Conservation (phyloP, 1,140 invertebrate genomes). For the Ruditapes philippinarum region DNA sequence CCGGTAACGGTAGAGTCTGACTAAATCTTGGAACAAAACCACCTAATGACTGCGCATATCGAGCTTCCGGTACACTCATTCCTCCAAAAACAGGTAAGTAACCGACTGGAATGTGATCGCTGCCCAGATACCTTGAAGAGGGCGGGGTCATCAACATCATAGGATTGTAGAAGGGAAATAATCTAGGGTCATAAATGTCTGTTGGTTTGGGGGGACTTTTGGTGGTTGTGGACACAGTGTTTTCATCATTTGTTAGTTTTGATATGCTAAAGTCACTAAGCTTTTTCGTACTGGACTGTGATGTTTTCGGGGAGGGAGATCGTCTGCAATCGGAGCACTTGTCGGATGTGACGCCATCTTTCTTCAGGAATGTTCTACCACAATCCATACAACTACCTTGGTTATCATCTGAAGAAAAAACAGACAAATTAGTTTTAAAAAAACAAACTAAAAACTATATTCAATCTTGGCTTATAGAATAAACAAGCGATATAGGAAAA, state of each 20-base stretch:
- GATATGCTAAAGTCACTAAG: conserved; percentile 66
- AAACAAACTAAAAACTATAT: too few species aligned
- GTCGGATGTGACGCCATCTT: conserved; percentile 14
- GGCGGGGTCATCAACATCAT: conserved; percentile 41
- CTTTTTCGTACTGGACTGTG: not conserved
- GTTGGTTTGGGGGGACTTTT: not conserved
- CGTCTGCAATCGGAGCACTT: conserved; percentile 51
- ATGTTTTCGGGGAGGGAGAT: conserved; percentile 13
- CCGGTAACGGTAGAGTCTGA: conserved; percentile 17
- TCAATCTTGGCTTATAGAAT: too few species aligned
- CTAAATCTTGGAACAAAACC: conserved; percentile 33
- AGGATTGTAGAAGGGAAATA: conserved; percentile 51
- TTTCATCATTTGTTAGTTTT: conserved; percentile 48
- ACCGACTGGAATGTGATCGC: conserved; percentile 34
- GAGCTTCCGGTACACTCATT: conserved; percentile 11
- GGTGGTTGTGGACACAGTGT: not conserved
- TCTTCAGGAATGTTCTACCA: conserved; percentile 53
- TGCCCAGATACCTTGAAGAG: conserved; percentile 21
- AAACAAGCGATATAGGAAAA: too few species aligned
- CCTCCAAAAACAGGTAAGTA: conserved; percentile 48
- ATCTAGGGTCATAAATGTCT: conserved; percentile 13
- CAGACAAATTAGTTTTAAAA: too few species aligned
- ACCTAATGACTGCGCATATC: not conserved
- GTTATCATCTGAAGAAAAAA: conserved; percentile 52
- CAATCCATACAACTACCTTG: conserved; percentile 51